These are phyloP conservation scores for Sarcophaga carnaria DNA, from an alignment of 2,888 invertebrate genomes.

Conservation along the genomic window DNA sequence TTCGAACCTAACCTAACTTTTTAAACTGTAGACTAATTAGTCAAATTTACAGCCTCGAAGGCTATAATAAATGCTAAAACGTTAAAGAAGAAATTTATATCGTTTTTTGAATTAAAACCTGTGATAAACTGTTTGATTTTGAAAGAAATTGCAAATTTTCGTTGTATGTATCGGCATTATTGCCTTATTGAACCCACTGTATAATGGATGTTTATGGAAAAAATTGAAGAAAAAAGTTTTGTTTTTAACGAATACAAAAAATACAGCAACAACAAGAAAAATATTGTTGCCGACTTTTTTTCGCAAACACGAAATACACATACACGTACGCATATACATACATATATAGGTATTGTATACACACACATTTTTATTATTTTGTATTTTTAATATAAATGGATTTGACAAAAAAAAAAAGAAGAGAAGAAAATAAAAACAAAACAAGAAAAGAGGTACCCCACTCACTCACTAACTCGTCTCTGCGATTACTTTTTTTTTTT, in stretches of 20 bases:
- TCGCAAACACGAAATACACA: slow-evolving; percentile 17
- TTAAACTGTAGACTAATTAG: too few relatives aligned
- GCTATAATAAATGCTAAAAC: too few relatives aligned
- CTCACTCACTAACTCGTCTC: slow-evolving; percentile 1
- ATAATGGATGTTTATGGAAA: slow-evolving; percentile 15
- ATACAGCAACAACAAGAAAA: slow-evolving; percentile 14
- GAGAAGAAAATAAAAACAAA: background rate
- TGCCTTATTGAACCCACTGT: slow-evolving; percentile 16
- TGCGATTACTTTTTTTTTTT: background rate
- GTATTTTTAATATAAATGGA: slow-evolving; percentile 11
- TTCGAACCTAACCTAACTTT: too few relatives aligned
- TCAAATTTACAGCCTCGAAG: too few relatives aligned
- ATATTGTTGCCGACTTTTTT: slow-evolving; percentile 26
- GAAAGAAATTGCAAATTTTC: background rate
- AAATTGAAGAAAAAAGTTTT: slow-evolving; percentile 12
- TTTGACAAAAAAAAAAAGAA: background rate
- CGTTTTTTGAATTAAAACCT: too few relatives aligned
- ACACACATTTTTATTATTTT: slow-evolving; percentile 33
- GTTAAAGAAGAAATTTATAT: too few relatives aligned
- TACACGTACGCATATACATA: background rate
- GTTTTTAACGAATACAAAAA: slow-evolving; percentile 25
- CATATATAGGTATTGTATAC: too few relatives aligned
- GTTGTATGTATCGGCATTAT: background rate
- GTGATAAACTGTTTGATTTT: background rate
- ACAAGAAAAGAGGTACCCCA: slow-evolving; percentile 29